Percentiles rank a stretch among this genome's conserved stretches.
Conservation (phyloP, 1,140 invertebrate species). For the Drosophila navojoa region DNA sequence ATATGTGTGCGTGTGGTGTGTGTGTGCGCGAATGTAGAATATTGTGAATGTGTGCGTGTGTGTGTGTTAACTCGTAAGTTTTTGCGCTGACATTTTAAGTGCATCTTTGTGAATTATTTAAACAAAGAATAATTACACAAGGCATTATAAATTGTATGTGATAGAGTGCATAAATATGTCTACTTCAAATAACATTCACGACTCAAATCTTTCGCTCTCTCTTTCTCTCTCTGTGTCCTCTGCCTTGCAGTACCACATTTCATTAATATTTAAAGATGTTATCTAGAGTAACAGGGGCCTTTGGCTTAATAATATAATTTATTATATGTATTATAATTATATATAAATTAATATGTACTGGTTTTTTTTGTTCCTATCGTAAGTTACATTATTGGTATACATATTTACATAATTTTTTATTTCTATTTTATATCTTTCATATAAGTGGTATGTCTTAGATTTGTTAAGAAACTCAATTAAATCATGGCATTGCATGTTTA, state of each 20-base stretch:
- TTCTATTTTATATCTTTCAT: too few relatives aligned
- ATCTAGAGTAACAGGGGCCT: too few relatives aligned
- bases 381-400: too few relatives aligned
- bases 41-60: slow-evolving; percentile 21
- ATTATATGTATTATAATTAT: too few relatives aligned
- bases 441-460: too few relatives aligned
- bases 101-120: slow-evolving; percentile 79
- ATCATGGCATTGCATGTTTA: too few relatives aligned
- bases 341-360: too few relatives aligned
- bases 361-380: too few relatives aligned
- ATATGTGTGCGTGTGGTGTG: slow-evolving; percentile 12
- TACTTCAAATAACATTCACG: slow-evolving; percentile 20
- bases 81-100: slow-evolving; percentile 80
- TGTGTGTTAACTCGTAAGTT: slow-evolving; percentile 58
- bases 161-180: slow-evolving; percentile 63
- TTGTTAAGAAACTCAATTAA: too few relatives aligned
- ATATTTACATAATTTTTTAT: too few relatives aligned
- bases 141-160: slow-evolving; percentile 71
- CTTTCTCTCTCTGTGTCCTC: not conserved
- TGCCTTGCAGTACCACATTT: not conserved
- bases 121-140: slow-evolving; percentile 80
- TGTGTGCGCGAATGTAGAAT: too few relatives aligned
- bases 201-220: not conserved
- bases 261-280: not conserved
- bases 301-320: too few relatives aligned